A percentile compares a stretch with the other conserved stretches of the same genome.
Evolutionary conservation across 2,888 invertebrate species (phyloP).

Genomic region (Polydrusus tereticollis): DNA sequence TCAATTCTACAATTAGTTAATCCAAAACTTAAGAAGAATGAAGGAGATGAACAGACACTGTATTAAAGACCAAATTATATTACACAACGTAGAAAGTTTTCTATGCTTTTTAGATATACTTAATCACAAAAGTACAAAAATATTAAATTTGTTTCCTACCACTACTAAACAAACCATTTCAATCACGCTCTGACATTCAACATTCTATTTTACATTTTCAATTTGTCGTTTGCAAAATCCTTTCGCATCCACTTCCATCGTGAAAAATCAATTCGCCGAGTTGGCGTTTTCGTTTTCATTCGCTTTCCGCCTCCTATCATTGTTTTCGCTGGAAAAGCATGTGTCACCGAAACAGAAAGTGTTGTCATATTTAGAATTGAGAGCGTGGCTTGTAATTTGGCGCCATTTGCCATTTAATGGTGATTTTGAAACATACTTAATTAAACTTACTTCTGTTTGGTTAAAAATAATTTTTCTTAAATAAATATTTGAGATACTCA

Average conservation of each 20-base stretch:
- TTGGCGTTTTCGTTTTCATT: constrained; percentile 39
- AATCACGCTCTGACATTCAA: constrained; percentile 22
- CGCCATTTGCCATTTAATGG: constrained; percentile 38
- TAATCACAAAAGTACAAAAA: neutral
- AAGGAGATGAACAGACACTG: too few relatives aligned
- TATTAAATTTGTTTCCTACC: neutral
- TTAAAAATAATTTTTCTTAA: too few relatives aligned
- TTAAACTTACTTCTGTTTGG: neutral
- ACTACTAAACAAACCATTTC: constrained; percentile 9
- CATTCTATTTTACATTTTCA: constrained; percentile 36
- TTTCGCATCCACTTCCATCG: constrained; percentile 22
- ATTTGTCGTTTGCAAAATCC: constrained; percentile 38
- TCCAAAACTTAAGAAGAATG: too few relatives aligned
- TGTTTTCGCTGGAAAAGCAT: constrained; percentile 25
- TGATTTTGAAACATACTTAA: constrained; percentile 6
- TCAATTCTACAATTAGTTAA: too few relatives aligned
- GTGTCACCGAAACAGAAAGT: constrained; percentile 30
- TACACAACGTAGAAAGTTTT: too few relatives aligned
- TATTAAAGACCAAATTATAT: too few relatives aligned
- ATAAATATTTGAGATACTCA: too few relatives aligned
- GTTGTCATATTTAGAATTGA: constrained; percentile 15
- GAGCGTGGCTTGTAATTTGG: constrained; percentile 11
- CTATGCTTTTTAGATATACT: too few relatives aligned
- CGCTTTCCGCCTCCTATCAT: constrained; percentile 39
- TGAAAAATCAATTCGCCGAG: constrained; percentile 42